Percentiles rank a stretch among this genome's conserved stretches.
Conservation (phyloP, 1,140 invertebrate genomes). For the Lutraria rhynchaena region DNA sequence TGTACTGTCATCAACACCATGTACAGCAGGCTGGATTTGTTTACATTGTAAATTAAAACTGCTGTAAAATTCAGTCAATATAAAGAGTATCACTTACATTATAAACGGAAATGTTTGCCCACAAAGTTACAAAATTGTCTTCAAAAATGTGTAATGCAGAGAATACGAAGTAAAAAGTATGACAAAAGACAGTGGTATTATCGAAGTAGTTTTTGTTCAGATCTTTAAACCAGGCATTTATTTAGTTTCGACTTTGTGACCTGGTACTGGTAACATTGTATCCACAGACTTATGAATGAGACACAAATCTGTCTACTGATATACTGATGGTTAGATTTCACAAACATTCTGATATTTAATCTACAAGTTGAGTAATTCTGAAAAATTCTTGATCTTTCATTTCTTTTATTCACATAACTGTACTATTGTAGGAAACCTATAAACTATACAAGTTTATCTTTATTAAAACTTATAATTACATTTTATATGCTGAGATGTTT, state of each 20-base stretch:
- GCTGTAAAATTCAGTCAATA: constrained; percentile 24
- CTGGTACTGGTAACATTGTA: constrained; percentile 31
- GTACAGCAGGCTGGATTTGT: no score
- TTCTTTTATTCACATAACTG: no score
- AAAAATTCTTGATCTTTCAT: no score
- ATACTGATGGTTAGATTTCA: not conserved
- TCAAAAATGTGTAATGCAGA: constrained; percentile 47
- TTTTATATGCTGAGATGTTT: no score
- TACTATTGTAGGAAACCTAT: no score
- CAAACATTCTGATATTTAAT: constrained; percentile 23
- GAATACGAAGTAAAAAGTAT: constrained; percentile 14
- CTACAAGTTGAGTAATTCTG: no score
- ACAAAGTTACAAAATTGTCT: constrained; percentile 47
- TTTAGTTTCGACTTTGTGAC: constrained; percentile 29
- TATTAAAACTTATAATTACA: no score
- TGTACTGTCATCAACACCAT: no score
- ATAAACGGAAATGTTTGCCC: constrained; percentile 41
- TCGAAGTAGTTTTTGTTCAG: constrained; percentile 12
- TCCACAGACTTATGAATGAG: constrained; percentile 14
- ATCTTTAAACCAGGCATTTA: constrained; percentile 23
- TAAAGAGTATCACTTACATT: constrained; percentile 35
- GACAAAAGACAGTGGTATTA: constrained; percentile 42
- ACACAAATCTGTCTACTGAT: constrained; percentile 12
- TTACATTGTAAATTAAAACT: constrained; percentile 34
- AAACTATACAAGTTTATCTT: no score